These are phyloP conservation scores for Chromis chromis DNA, from an alignment of 2,797 vertebrate species.

Conservation along the genomic window DNA sequence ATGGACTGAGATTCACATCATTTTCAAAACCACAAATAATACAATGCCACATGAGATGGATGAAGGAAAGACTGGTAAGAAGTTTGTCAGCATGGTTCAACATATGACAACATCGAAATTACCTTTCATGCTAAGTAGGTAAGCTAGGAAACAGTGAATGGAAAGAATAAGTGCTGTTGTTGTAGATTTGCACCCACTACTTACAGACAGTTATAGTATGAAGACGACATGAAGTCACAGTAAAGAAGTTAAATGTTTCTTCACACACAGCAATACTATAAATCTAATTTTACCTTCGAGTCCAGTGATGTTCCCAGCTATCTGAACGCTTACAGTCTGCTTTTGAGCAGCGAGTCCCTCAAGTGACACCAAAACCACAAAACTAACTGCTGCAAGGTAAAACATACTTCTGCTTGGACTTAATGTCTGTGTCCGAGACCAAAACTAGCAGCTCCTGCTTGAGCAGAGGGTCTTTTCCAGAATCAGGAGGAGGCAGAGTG, in stretches of 20 bases:
- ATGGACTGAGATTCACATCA: constrained; percentile 9
- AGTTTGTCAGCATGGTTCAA: constrained; percentile 23
- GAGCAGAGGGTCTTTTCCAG: not conserved
- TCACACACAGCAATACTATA: not conserved
- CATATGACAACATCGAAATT: constrained; percentile 57
- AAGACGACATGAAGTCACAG: constrained; percentile 4
- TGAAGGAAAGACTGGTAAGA: constrained; percentile 4
- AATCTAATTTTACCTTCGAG: constrained; percentile 7
- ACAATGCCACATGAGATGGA: constrained; percentile 19
- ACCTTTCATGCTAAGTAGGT: constrained; percentile 78
- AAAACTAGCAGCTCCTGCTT: not conserved
- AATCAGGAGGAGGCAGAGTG: too few relatives aligned
- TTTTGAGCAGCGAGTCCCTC: not conserved
- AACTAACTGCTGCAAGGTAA: not conserved
- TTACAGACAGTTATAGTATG: constrained; percentile 29
- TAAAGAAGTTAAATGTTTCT: not conserved
- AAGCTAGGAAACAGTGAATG: constrained; percentile 74
- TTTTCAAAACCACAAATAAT: constrained; percentile 12
- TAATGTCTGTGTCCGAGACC: not conserved
- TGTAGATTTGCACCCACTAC: constrained; percentile 1
- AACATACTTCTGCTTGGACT: constrained; percentile 13
- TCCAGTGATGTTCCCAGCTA: constrained; percentile 27
- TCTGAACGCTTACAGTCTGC: constrained; percentile 41
- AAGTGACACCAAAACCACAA: constrained; percentile 22
- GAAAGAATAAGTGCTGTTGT: constrained; percentile 57